Evolutionary conservation across 2,888 invertebrate species (phyloP).

Genomic region (Prosapia bicincta): DNA sequence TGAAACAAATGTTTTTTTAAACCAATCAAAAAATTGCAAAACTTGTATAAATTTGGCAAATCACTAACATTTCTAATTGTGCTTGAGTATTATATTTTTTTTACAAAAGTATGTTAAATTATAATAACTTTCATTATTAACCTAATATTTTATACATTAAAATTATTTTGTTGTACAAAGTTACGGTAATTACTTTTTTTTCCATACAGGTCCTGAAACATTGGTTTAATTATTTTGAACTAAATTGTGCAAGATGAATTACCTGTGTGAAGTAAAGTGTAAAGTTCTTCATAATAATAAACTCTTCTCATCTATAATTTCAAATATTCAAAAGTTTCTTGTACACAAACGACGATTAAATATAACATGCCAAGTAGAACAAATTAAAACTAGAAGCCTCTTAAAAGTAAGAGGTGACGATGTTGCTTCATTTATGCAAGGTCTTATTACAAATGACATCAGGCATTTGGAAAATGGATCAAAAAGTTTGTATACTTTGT

Average conservation of each 20-base stretch:
- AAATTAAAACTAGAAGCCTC: slow-evolving; percentile 49
- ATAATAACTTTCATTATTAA: too few species aligned
- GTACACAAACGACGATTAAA: background rate
- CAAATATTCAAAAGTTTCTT: background rate
- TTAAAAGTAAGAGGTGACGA: slow-evolving; percentile 56
- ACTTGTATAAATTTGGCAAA: too few species aligned
- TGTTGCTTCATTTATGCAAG: slow-evolving; percentile 73
- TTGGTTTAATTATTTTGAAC: too few species aligned
- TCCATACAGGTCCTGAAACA: background rate
- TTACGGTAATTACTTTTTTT: background rate
- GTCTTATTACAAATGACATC: slow-evolving; percentile 92
- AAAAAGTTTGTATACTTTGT: slow-evolving; percentile 73
- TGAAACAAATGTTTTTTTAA: too few species aligned
- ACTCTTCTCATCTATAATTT: background rate
- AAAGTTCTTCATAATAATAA: background rate
- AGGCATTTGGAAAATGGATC: slow-evolving; percentile 61
- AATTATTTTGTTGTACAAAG: too few species aligned
- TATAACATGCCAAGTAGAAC: slow-evolving; percentile 42
- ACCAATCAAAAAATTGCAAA: too few species aligned
- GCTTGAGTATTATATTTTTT: too few species aligned
- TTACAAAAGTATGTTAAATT: too few species aligned
- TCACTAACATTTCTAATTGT: too few species aligned
- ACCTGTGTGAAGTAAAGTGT: background rate
- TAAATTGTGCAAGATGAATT: background rate
- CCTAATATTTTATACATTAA: too few species aligned